Base-by-base conservation (phyloP, 1,140 invertebrate species). In the Aricia agestis region DNA sequence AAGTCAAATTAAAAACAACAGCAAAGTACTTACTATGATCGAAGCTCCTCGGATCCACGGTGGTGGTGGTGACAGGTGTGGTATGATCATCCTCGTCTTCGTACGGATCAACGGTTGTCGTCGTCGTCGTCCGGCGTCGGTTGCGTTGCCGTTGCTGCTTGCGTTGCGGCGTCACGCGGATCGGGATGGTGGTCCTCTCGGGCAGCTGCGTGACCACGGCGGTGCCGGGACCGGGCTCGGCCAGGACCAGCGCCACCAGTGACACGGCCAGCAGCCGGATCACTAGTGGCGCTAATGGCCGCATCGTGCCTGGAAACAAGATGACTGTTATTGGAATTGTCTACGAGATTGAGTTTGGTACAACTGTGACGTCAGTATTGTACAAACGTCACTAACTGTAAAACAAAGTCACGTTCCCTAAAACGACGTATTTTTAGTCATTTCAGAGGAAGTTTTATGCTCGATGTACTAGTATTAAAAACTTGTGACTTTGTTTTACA, bases 1-100 rank as follows among this genome's bases (percentile, higher is more conserved):
- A n/a, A n/a, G n/a, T n/a, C n/a, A n/a, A n/a, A n/a, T n/a, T n/a
- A n/a, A n/a, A n/a, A n/a, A n/a, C n/a, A n/a, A n/a, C n/a, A n/a
- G n/a, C n/a, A n/a, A n/a, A n/a, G n/a, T 72, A 87, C 86, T 81
- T 82, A 90, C 88, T 89, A 73, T 90, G 88, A 72, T 90, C 88
- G 65, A 82, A 85, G 7, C 77, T 79, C 25, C 88, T 73, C 2
- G 88, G 88, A 65, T 90, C 86, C 5, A 84, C 68, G 7, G 88
- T 90, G 7, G 88, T 90, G 0, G 86, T 89, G 5, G 82, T 77
- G 1, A 70, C 42, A 0, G 79, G 74, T 5, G 83, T 86, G 11
- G 83, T 86, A 19, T 72, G 45, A 0, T 80, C 76, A 0, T 84
- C 82, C 5, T 90, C 86, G 10, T 89, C 83, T 0, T 86, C 83